phyloP scores from a whole-genome alignment of 2,888 invertebrate species.

The Scaptodrosophila latifasciaeformis region DNA sequence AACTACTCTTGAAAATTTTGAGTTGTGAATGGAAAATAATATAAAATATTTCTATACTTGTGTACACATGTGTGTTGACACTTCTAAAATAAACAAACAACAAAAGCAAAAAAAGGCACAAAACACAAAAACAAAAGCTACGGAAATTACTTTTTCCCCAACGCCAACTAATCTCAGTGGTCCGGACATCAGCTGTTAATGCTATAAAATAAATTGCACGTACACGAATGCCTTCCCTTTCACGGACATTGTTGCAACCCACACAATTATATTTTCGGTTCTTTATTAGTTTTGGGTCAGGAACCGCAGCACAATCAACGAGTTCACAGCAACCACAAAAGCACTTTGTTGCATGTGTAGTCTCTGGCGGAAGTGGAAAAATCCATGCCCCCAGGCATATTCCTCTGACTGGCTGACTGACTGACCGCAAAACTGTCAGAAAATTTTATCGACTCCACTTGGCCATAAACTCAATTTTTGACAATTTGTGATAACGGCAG shows the following conservation, averaged over 20 bases:
- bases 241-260: slow-evolving; percentile 1
- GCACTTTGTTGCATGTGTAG: slow-evolving; percentile 48
- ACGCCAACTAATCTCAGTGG: not conserved
- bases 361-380: slow-evolving; percentile 29
- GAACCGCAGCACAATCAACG: slow-evolving; percentile 56
- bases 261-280: slow-evolving; percentile 35
- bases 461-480: slow-evolving; percentile 27
- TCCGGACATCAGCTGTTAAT: slow-evolving; percentile 30
- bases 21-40: slow-evolving; percentile 2
- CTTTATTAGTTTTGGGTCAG: slow-evolving; percentile 16
- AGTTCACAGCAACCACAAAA: slow-evolving; percentile 53
- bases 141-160: not conserved
- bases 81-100: no score
- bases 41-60: slow-evolving; percentile 6
- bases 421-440: slow-evolving; percentile 47
- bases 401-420: slow-evolving; percentile 30
- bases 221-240: slow-evolving; percentile 4
- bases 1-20: slow-evolving; percentile 26
- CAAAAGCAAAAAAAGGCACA: no score
- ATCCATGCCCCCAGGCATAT: not conserved
- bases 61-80: slow-evolving; percentile 13
- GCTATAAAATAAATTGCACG: slow-evolving; percentile 1
- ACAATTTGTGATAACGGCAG: slow-evolving; percentile 60
- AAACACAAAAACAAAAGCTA: slow-evolving; percentile 10
- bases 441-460: no score